Evolutionary conservation across 1,140 invertebrate genomes (phyloP), one percentile per base, ranked within the genome.

Genomic region (Neodiprion pinetum): DNA sequence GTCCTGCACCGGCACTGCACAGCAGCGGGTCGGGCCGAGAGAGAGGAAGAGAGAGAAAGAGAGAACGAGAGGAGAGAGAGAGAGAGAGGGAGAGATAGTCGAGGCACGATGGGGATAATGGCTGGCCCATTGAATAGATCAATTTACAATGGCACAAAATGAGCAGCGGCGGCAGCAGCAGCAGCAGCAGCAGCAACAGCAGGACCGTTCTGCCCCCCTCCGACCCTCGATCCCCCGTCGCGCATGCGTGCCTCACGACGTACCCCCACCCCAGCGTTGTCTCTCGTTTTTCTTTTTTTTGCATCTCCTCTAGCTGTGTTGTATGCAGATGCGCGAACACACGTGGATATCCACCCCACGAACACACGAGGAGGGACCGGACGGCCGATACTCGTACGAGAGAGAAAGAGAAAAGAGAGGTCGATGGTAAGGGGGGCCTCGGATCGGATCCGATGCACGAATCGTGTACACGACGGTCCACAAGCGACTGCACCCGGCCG

Each of bases 71-170:
- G 4, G n/a, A 17, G 67, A n/a, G 14, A 68, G 73, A 48, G 3
- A 12, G 17, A 21, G 17, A 17, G 67, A n/a, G 14, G 68, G 73
- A 48, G 70, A 50, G 3, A 12, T 28, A 5, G 14, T 12, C 70
- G 70, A 14, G 68, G 14, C 12, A 28, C 8, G n/a, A 14, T 12
- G 17, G 84, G 78, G 80, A 84, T 85, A 83, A 85, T 80, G 79
- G 77, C 78, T 81, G 82, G 82, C 80, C 85, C 83, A 85, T 83
- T 85, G 82, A 86, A 87, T 85, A 86, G 84, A 86, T 87, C 86
- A 85, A 87, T 87, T 87, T 87, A 87, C 85, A 87, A 86, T 86
- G 84, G 82, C 79, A 82, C 80, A 81, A 86, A 87, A 86, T 83
- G 85, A 86, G 84, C 85, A 87, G 81, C 79, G 9, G 74, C 79